Evolutionary conservation across 2,797 vertebrate genomes (phyloP), one percentile per base, ranked within the genome.

Genomic region (Hipposideros larvatus): DNA sequence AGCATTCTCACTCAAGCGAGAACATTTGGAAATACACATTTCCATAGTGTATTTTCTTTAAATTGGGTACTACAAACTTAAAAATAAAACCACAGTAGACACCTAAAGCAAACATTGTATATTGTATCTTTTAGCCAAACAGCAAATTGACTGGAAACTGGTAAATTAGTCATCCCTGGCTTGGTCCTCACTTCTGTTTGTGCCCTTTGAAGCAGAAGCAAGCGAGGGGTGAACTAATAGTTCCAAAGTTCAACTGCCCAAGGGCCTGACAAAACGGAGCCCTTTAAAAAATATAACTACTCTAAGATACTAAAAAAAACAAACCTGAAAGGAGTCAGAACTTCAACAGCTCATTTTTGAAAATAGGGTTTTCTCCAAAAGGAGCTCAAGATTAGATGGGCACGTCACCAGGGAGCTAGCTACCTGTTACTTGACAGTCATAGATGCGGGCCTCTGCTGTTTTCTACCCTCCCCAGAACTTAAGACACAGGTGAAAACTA

Each of bases 251-350:
- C 85, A 71, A 79, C 28, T 46, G 57, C 31, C 85, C 28, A 31
- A 24, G 24, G 19, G 6, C 65, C 43, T 53, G 48, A 43, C 66
- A 78, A 61, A 94, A 70, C 1, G 2, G 21, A 90, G 51, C 41
- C 18, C 51, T 92, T 79, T 73, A 1, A 65, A 77, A 92, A 89
- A 82, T 11, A 15, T 41, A 82, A 53, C 93, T 79, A 77, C 11
- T 75, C 65, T 70, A 82, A 68, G 57, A 82, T 34, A 90, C 13
- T 41, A 22, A 87, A 85, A 91, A 78, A 85, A 77, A 78, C n/a
- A 77, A 78, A 28, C 48, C 48, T 66, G 15, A 70, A 92, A 43
- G 19, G 34, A 83, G 63, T 37, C 28, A 51, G 53, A 68, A 92
- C 53, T 66, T 79, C 66, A 93, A 80, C 48, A 80, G 82, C 8